Evolutionary conservation across 2,113 vertebrate genomes (phyloP).

Genomic region (Gorilla gorilla): DNA sequence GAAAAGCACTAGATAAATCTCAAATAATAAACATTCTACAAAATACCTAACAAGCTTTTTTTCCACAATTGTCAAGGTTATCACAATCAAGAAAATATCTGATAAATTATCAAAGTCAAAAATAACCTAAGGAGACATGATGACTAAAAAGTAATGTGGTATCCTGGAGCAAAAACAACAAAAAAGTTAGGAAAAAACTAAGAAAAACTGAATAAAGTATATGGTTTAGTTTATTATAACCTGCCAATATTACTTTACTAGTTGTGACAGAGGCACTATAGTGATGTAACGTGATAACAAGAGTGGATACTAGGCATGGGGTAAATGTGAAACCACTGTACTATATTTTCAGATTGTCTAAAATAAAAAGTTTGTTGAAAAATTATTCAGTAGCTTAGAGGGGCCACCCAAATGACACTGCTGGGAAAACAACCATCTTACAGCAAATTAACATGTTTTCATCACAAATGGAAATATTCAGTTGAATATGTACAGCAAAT

Average conservation of each 20-base stretch:
- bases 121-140: not conserved
- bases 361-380: not conserved
- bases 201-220: rapidly evolving
- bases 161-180: not conserved
- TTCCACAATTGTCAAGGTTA: not conserved
- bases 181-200: not conserved
- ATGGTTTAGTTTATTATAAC: not conserved
- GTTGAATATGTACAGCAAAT: not conserved
- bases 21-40: not conserved
- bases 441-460: not conserved
- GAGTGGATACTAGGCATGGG: not conserved
- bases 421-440: not conserved
- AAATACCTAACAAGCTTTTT: not conserved
- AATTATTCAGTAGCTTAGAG: not conserved
- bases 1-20: not conserved
- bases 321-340: not conserved
- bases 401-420: not conserved
- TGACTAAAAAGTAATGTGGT: not conserved
- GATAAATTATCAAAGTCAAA: not conserved
- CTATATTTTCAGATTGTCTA: not conserved
- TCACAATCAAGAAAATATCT: not conserved
- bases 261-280: not conserved
- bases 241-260: not conserved
- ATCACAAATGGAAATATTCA: not conserved
- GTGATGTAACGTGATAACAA: not conserved